phyloP scores from a whole-genome alignment of 2,888 invertebrate genomes.

The Gandaritis pyraliata region DNA sequence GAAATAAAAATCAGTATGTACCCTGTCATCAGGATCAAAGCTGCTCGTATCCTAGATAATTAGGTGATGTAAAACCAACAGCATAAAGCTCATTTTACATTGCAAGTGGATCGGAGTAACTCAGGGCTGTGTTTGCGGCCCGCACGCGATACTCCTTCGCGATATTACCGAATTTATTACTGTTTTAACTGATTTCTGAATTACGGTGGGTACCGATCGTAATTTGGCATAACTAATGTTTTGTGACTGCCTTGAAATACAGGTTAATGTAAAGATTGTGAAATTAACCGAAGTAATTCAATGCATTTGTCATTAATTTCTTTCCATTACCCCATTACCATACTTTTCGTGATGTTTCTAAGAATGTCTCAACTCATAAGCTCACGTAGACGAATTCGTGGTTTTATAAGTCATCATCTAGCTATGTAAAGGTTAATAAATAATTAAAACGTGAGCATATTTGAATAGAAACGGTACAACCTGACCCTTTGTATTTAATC shows the following conservation, averaged over 20 bases:
- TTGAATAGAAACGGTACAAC: conserved; percentile 8
- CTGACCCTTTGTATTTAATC: conserved; percentile 13
- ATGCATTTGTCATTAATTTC: not conserved
- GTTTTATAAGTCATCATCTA: too few relatives aligned
- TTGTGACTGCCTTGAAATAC: conserved; percentile 20
- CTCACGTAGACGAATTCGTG: too few relatives aligned
- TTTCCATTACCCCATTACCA: not conserved
- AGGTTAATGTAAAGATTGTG: conserved; percentile 9
- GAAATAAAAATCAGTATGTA: not conserved
- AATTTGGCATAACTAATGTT: conserved; percentile 40
- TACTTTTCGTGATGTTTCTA: not conserved
- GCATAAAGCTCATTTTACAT: conserved; percentile 8
- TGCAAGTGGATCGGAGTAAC: conserved; percentile 16
- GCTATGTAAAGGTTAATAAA: not conserved
- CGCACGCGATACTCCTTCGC: conserved; percentile 42
- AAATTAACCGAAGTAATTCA: conserved; percentile 2
- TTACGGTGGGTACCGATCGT: conserved; percentile 37
- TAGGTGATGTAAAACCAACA: not conserved
- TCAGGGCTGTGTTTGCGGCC: conserved; percentile 23
- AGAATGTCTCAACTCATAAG: too few relatives aligned
- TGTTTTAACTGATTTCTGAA: conserved; percentile 45
- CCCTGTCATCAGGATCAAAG: not conserved
- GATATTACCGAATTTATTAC: conserved; percentile 45
- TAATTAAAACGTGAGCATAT: not conserved
- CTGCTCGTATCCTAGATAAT: not conserved